phyloP scores from a whole-genome alignment of 2,797 vertebrate genomes.

The Lepus townsendii region DNA sequence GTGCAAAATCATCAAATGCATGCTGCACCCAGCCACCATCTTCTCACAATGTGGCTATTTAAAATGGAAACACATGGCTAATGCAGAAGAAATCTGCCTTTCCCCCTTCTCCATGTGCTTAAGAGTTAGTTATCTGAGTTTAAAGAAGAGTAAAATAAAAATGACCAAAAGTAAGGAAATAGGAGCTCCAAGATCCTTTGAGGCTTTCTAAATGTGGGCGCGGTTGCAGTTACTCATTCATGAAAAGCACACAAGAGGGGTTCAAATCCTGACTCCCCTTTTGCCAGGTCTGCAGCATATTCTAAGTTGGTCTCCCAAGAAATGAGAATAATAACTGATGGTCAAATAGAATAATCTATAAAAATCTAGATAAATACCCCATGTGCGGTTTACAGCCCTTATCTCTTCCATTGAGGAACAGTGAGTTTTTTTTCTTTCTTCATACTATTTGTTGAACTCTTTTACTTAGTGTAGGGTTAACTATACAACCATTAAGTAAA shows the following conservation, averaged over 20 bases:
- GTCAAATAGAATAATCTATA: neutral
- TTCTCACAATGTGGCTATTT: neutral
- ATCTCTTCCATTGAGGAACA: too few relatives aligned
- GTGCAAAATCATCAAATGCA: neutral
- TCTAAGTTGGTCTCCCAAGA: neutral
- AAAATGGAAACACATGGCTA: conserved; percentile 43
- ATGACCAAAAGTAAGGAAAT: neutral
- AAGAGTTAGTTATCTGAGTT: neutral
- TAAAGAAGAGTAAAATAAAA: conserved; percentile 44
- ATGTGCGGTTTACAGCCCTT: neutral
- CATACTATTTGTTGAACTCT: too few relatives aligned
- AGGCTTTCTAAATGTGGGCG: neutral
- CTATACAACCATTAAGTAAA: too few relatives aligned
- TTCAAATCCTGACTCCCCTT: neutral
- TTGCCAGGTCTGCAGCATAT: neutral
- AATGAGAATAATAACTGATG: neutral
- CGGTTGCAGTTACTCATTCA: neutral
- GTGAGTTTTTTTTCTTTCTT: too few relatives aligned
- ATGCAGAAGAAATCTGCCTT: neutral
- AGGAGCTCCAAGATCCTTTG: neutral
- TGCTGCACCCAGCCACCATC: neutral
- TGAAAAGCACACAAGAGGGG: neutral
- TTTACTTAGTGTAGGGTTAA: too few relatives aligned
- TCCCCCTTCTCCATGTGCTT: neutral
- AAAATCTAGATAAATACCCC: neutral